Percentiles rank a stretch among this genome's conserved stretches.
These are phyloP conservation scores for Atrichornis clamosus DNA, from an alignment of 2,113 vertebrate genomes.

Conservation along the genomic window DNA sequence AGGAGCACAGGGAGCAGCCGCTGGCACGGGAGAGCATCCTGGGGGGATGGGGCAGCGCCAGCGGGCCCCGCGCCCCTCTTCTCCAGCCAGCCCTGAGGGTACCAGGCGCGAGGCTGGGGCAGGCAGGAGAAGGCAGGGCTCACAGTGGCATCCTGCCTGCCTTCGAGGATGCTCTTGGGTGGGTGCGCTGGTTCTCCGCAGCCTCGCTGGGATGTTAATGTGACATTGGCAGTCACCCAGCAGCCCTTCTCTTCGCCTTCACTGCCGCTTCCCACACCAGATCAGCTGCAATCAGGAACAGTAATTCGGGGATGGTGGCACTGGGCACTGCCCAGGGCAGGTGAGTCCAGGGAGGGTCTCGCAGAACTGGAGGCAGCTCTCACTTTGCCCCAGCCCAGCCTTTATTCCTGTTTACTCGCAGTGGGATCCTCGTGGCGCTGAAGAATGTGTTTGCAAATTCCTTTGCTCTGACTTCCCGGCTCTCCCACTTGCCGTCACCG, in stretches of 20 bases:
- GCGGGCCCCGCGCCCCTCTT: slow-evolving; percentile 15
- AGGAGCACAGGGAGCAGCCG: background rate
- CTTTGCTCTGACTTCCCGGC: slow-evolving; percentile 55
- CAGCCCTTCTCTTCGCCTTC: background rate
- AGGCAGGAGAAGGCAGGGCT: background rate
- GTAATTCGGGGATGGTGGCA: fast-evolving
- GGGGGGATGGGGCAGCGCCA: background rate
- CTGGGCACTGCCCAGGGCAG: fast-evolving
- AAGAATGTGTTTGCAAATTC: slow-evolving; percentile 68
- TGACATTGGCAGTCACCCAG: background rate
- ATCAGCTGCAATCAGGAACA: background rate
- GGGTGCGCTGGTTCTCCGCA: fast-evolving
- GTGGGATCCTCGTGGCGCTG: slow-evolving; percentile 8
- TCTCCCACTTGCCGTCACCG: background rate
- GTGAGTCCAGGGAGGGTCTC: background rate
- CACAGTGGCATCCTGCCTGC: background rate
- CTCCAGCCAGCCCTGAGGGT: background rate
- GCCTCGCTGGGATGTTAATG: background rate
- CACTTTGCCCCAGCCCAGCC: background rate
- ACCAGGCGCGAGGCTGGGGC: background rate
- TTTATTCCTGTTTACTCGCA: slow-evolving; percentile 27
- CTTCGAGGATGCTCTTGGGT: background rate
- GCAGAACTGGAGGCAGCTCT: background rate
- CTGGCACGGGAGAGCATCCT: slow-evolving; percentile 25
- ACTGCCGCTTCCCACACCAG: fast-evolving